Evolutionary conservation across 2,113 vertebrate species (phyloP), one percentile per base, ranked within the genome.

Genomic region (Pandion haliaetus): DNA sequence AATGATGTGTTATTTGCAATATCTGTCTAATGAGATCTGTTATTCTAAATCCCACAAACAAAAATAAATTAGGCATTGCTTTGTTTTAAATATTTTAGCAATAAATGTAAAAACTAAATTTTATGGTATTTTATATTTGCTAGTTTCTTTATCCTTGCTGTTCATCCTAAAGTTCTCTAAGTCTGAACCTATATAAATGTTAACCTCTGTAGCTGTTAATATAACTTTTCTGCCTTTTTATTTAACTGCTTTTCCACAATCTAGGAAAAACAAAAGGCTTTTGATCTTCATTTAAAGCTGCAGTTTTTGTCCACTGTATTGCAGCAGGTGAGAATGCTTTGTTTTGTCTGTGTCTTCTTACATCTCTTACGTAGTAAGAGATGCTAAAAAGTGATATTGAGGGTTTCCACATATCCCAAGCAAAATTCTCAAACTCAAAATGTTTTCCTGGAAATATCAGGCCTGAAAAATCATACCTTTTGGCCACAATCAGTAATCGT

Each of bases 271-370:
- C 97, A 97, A 93, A 98, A 96, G 95, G 98, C 98, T 92, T 97
- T 96, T 98, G 98, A 98, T 95, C 97, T 98, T 88, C 98, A 98
- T 94, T 98, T 98, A 97, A 98, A 98, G 97, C 98, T 98, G 90
- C 98, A 98, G 97, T 98, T 99, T 97, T 98, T 99, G 96, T 98
- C 98, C 90, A 98, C 98, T 97, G 96, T 98, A 83, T 97, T 99
- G 93, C 98, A 98, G 93, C 98, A 99, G 98, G 98, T 98, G 98
- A 99, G 99, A 98, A 84, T 67, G 40, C 45, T 94, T 67, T 86
- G 28, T 93, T 92, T 94, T 82, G 36, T 95, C 71, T 92, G n/a
- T 73, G 81, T 88, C 65, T 81, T 93, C 71, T 88, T 76, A 40
- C 82, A 95, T 94, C 92, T 83, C 73, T 57, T 89, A 77, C 5